A percentile compares a stretch with the other conserved stretches of the same genome.
These are phyloP conservation scores for Echinarachnius parma DNA, from an alignment of 53 echinoderm and acorn worm species.

Conservation along the genomic window DNA sequence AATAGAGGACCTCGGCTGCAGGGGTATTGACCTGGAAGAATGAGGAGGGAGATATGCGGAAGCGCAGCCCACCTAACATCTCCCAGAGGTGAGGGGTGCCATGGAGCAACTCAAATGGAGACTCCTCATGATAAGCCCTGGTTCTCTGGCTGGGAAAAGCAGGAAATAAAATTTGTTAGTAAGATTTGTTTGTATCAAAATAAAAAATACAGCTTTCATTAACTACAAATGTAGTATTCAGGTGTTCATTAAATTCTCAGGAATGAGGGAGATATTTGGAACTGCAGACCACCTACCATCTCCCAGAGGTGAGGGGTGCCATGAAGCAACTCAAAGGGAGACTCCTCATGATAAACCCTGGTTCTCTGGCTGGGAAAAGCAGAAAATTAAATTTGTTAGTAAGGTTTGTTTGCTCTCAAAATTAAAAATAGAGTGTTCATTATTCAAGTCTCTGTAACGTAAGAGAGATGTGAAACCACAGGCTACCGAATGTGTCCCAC, in stretches of 20 bases:
- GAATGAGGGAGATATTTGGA: constrained; percentile 68
- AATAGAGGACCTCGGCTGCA: constrained; percentile 62
- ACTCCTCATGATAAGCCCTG: constrained; percentile 43
- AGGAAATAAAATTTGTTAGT: too few relatives aligned
- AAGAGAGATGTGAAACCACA: neutral
- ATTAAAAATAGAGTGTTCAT: too few relatives aligned
- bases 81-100: constrained; percentile 57
- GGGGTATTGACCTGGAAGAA: constrained; percentile 74
- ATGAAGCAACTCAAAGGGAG: constrained; percentile 45
- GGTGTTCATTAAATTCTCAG: too few relatives aligned
- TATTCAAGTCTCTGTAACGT: neutral
- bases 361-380: too few relatives aligned
- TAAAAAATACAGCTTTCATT: too few relatives aligned
- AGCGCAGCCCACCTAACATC: constrained; percentile 54
- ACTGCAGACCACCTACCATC: constrained; percentile 53
- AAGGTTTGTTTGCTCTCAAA: too few relatives aligned
- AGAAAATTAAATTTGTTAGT: too few relatives aligned
- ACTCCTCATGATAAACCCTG: constrained; percentile 43
- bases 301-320: constrained; percentile 57
- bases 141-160: too few relatives aligned
- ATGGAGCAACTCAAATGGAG: constrained; percentile 46
- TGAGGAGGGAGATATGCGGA: constrained; percentile 64
- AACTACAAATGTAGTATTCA: too few relatives aligned
- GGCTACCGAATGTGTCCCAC: constrained; percentile 40
- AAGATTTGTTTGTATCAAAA: too few relatives aligned